phyloP scores from a whole-genome alignment of 2,113 vertebrate species.

The Anolis carolinensis region DNA sequence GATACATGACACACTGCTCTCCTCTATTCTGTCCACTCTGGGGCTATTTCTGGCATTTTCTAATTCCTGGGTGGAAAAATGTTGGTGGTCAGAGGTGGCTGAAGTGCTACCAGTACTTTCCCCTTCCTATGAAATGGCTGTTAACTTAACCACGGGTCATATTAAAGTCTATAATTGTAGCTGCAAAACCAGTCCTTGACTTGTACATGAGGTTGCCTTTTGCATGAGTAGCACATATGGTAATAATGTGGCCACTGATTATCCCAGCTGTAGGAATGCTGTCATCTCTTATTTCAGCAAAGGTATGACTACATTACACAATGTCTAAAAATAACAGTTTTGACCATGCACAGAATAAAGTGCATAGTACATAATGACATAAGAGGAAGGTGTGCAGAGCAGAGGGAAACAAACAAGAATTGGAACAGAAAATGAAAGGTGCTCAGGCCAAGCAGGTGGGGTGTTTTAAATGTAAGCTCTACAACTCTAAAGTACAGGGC shows the following conservation, averaged over 20 bases:
- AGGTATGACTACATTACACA: rapidly evolving
- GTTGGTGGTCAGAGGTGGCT: no score
- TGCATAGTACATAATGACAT: neutral
- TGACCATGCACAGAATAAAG: neutral
- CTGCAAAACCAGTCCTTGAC: no score
- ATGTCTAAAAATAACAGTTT: neutral
- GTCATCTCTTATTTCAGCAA: neutral
- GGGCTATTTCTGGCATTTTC: no score
- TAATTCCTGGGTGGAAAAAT: no score
- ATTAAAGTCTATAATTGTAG: no score
- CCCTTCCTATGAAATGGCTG: no score
- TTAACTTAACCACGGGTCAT: no score
- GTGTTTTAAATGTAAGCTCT: neutral
- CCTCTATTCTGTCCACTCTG: no score
- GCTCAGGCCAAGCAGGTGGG: neutral
- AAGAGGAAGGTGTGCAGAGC: neutral
- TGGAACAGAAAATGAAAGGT: neutral
- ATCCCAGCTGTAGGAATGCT: conserved; percentile 17
- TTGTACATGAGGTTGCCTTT: no score
- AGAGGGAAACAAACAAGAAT: neutral
- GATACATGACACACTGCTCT: no score
- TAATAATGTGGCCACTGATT: neutral
- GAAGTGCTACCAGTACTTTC: no score
- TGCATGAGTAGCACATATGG: no score
- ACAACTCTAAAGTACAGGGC: neutral